Conservation (phyloP, 2,888 invertebrate species). For the Sepioteuthis lessoniana region DNA sequence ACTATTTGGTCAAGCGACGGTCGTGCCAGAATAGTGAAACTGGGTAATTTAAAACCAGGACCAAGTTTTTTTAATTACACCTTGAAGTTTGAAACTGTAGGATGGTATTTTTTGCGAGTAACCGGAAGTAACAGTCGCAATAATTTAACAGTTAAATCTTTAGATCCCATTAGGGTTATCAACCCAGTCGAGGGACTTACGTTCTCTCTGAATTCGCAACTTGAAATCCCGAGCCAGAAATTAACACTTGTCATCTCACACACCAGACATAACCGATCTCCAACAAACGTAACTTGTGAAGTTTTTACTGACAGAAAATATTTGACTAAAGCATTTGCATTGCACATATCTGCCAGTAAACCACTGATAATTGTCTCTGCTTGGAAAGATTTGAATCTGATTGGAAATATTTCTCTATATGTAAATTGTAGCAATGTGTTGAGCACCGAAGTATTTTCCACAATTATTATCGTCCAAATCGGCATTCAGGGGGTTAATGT, state of each 20-base stretch:
- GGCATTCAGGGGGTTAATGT: conserved; percentile 53
- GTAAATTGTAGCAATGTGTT: conserved; percentile 60
- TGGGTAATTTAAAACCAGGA: conserved; percentile 56
- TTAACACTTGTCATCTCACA: conserved; percentile 44
- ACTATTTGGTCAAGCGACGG: conserved; percentile 52
- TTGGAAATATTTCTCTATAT: conserved; percentile 54
- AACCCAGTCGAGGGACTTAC: conserved; percentile 55
- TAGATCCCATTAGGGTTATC: conserved; percentile 53
- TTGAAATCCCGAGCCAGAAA: conserved; percentile 54
- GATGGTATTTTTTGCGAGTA: conserved; percentile 53
- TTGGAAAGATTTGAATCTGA: conserved; percentile 49
- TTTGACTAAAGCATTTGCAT: conserved; percentile 33
- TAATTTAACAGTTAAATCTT: conserved; percentile 41
- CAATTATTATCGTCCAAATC: conserved; percentile 56
- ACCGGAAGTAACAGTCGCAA: conserved; percentile 53
- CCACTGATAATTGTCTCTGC: conserved; percentile 14
- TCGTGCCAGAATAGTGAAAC: conserved; percentile 48
- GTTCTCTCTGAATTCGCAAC: conserved; percentile 52
- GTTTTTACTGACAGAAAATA: background rate
- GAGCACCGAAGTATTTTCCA: conserved; percentile 53
- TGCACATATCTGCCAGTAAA: background rate
- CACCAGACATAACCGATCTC: background rate
- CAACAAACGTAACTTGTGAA: conserved; percentile 42
- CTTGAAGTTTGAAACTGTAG: conserved; percentile 52
- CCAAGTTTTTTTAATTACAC: conserved; percentile 51